A percentile compares a stretch with the other conserved stretches of the same genome.
Evolutionary conservation across 1,140 invertebrate species (phyloP).

Genomic region (Halictus rubicundus): DNA sequence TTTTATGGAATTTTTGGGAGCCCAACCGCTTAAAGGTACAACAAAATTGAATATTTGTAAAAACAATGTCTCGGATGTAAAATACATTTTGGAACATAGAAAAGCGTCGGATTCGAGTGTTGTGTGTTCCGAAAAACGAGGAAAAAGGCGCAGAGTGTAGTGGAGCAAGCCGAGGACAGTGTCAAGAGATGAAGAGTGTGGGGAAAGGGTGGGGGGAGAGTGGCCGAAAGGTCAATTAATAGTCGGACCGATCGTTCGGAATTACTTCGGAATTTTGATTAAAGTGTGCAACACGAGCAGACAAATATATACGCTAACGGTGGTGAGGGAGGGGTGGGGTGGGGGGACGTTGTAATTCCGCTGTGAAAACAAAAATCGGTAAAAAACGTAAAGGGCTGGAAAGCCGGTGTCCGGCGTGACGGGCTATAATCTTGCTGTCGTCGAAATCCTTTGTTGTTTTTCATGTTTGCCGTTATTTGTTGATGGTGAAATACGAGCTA

Average conservation of each 20-base stretch:
- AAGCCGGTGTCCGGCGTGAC: background rate
- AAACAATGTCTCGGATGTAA: no score
- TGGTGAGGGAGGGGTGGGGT: background rate
- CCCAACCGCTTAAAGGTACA: no score
- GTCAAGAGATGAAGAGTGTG: no score
- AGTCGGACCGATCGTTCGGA: background rate
- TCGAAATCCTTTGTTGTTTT: slow-evolving; percentile 39
- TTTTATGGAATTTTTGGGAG: no score
- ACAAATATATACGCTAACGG: slow-evolving; percentile 7
- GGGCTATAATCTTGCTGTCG: slow-evolving; percentile 27
- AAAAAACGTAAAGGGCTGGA: slow-evolving; percentile 4
- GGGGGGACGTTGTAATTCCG: background rate
- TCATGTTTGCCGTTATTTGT: slow-evolving; percentile 23
- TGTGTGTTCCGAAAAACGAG: no score
- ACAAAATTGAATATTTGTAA: no score
- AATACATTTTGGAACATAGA: no score
- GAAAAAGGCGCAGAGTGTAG: no score
- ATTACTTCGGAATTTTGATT: slow-evolving; percentile 26
- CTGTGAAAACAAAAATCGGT: slow-evolving; percentile 9
- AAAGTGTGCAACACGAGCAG: slow-evolving; percentile 24
- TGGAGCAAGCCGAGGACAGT: no score
- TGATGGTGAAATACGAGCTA: slow-evolving; percentile 24
- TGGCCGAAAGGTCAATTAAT: slow-evolving; percentile 11
- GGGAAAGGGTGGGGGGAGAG: no score
- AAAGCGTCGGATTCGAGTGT: no score